Evolutionary conservation across 2,797 vertebrate genomes (phyloP).

Genomic region (Nasua narica): DNA sequence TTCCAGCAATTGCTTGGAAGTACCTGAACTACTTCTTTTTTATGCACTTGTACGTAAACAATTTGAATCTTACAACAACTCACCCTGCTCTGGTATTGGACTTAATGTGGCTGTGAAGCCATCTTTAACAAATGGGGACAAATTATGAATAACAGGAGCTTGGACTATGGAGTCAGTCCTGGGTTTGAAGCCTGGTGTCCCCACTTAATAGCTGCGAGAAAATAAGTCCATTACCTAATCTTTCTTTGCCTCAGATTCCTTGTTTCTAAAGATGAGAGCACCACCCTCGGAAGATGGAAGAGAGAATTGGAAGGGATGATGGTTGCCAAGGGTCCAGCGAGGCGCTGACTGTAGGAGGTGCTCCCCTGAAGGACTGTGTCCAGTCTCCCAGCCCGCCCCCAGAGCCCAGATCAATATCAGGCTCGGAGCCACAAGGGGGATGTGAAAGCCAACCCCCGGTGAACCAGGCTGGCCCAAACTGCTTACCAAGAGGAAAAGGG

Average conservation of each 20-base stretch:
- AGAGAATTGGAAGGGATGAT: background rate
- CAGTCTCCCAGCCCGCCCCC: background rate
- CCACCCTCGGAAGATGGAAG: background rate
- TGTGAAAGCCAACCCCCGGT: background rate
- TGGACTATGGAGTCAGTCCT: background rate
- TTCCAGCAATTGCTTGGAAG: background rate
- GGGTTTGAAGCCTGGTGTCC: background rate
- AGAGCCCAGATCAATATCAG: background rate
- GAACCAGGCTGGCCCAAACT: background rate
- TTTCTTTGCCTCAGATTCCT: constrained; percentile 36
- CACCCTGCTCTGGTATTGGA: background rate
- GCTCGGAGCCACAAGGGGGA: fast-evolving
- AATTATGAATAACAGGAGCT: background rate
- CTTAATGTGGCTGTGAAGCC: background rate
- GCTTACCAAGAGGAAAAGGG: background rate
- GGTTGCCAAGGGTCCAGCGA: background rate
- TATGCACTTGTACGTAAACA: background rate
- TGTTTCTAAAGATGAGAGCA: background rate
- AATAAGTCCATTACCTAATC: background rate
- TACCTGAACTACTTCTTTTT: background rate
- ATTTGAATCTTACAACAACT: background rate
- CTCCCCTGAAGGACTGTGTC: background rate
- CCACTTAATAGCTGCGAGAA: background rate
- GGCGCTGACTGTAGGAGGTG: background rate
- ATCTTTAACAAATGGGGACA: background rate